phyloP scores from a whole-genome alignment of 2,797 vertebrate species.

The Eulemur rubriventer region DNA sequence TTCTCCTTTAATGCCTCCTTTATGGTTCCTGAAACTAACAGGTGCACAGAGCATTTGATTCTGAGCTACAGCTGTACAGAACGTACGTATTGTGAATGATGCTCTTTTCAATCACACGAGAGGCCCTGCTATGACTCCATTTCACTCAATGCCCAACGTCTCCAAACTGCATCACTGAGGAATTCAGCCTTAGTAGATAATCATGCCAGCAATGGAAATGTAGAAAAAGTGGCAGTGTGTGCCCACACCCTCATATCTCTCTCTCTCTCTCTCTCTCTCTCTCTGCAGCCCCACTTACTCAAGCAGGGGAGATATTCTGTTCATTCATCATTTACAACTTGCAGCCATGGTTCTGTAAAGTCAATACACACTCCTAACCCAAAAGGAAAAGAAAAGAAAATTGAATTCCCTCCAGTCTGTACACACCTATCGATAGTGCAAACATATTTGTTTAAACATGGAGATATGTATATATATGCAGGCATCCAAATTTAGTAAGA shows the following conservation, averaged over 20 bases:
- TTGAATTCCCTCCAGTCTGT: background rate
- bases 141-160: background rate
- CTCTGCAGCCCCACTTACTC: background rate
- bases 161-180: background rate
- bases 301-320: background rate
- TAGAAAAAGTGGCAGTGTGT: background rate
- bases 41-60: background rate
- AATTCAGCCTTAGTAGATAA: background rate
- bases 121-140: background rate
- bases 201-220: background rate
- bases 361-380: background rate
- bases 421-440: background rate
- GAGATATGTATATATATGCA: background rate
- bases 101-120: background rate
- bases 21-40: background rate
- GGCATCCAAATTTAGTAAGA: background rate
- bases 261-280: background rate
- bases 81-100: background rate
- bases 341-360: slow-evolving; percentile 32
- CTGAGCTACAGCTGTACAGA: background rate
- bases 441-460: background rate
- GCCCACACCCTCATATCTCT: background rate
- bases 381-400: background rate
- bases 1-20: background rate
- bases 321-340: slow-evolving; percentile 32